Base-by-base conservation (phyloP, 2,888 invertebrate species). In the Invenusta paracnida region DNA sequence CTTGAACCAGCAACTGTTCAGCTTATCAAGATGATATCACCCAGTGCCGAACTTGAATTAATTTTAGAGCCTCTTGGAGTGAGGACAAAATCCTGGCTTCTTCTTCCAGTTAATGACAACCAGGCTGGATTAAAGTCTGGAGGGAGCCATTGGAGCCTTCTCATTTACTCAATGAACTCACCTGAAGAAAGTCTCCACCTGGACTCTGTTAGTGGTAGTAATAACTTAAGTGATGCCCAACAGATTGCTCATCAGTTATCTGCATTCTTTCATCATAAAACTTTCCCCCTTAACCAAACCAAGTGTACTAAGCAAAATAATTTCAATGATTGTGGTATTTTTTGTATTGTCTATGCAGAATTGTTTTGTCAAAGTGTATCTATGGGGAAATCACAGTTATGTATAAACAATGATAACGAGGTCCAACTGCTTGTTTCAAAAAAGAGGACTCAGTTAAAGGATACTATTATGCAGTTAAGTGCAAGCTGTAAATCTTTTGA, bases 1-100 rank as follows among this genome's bases (percentile, higher is more conserved):
- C 2, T 73, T 13, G 73, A 73, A 25, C 73, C 73, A 23, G 73
- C 73, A 73, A 73, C 73, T 73, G 73, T 73, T 73, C 73, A 73
- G 23, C 27, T 73, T 13, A 73, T 73, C 25, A 73, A 73, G 27
- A 73, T 73, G 73, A 73, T 73, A 5, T n/a, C n/a, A n/a, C 73
- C 73, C 25, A 73, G 17, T 73, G 5, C 73, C 5, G 73, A 73
- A 73, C 25, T 73, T 5, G 27, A 73, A 23, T 73, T 73, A 13
- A 73, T 73, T 73, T 23, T 73, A 23, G 73, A 73, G 23, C 73
- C 73, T 73, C 73, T 73, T 23, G 73, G 23, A 73, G 73, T 73
- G 73, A 73, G 23, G 2, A 13, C 17, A 73, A 73, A 73, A 73
- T n/a, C 73, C 2, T 73, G 73, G 73, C 2, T 73, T 2, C 23